Evolutionary conservation across 1,140 invertebrate species (phyloP), one percentile per base, ranked within the genome.

Genomic region (Pseudomyrmex gracilis): DNA sequence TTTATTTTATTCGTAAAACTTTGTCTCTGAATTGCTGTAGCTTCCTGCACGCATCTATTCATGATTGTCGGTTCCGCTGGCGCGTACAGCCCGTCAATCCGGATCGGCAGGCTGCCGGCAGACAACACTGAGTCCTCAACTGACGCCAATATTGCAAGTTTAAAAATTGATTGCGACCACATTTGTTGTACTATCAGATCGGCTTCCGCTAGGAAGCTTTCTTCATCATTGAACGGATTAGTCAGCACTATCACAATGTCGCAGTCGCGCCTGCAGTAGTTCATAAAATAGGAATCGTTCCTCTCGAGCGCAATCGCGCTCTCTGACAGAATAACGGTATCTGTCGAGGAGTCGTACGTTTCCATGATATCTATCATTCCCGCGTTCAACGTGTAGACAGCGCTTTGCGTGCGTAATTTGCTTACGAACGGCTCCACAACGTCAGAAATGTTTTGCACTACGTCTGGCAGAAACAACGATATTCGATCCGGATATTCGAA

Each of bases 201-300:
- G 1, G 84, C 64, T 0, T 90, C 73, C 0, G 73, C 22, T 12
- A 91, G 58, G 7, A 94, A 93, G 8, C 57, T 78, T 2, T 80
- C 64, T 45, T 91, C 53, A 10, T 89, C 64, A 0, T 22, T 17
- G 53, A 88, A 93, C 10, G 15, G 5, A 0, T 13, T 68, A 0
- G 77, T 83, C 4, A 92, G 1, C 20, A 92, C 82, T 5, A 85
- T 55, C 2, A 90, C 22, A 47, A 88, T 91, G 20, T 47, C 34
- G 70, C 93, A 93, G 0, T 87, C 89, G 2, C 64, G 15, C 10
- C 84, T 85, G 68, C 92, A 93, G 5, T 92, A 34, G 9, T 91
- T 20, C 0, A 87, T 1, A 0, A 88, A 57, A 22, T 85, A 58
- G 0, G 49, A 43, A 0, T 45, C n/a, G 0, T 51, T 58, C 2